These are phyloP conservation scores for Sceloporus undulatus DNA, from an alignment of 2,113 vertebrate genomes.

Conservation along the genomic window DNA sequence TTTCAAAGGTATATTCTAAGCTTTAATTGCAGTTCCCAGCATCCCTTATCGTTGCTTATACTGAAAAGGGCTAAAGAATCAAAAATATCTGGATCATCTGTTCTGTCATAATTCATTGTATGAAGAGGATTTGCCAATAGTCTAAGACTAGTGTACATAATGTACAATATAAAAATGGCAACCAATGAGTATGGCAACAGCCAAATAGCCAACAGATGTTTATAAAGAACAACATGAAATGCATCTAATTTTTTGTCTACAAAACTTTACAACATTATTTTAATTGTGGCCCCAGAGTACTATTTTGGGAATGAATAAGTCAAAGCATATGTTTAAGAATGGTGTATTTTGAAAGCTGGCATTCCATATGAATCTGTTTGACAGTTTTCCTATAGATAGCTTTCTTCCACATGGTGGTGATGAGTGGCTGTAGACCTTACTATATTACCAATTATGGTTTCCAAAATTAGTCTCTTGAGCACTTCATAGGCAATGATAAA, in stretches of 20 bases:
- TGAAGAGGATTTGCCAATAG: neutral
- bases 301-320: slow-evolving; percentile 64
- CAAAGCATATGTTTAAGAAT: slow-evolving; percentile 58
- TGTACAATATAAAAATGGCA: slow-evolving; percentile 40
- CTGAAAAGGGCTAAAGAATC: too few relatives aligned
- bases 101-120: neutral
- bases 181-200: slow-evolving; percentile 31
- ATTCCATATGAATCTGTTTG: slow-evolving; percentile 44
- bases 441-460: slow-evolving; percentile 50
- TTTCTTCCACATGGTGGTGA: slow-evolving; percentile 39
- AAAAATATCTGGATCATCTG: too few relatives aligned
- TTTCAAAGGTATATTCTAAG: too few relatives aligned
- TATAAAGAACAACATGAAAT: slow-evolving; percentile 65
- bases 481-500: neutral
- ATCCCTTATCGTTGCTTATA: too few relatives aligned
- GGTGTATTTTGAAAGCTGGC: slow-evolving; percentile 56
- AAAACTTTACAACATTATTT: slow-evolving; percentile 38
- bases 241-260: slow-evolving; percentile 49
- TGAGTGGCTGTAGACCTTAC: slow-evolving; percentile 48
- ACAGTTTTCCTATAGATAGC: slow-evolving; percentile 40
- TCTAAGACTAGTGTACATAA: neutral
- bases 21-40: too few relatives aligned
- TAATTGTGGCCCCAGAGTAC: slow-evolving; percentile 34
- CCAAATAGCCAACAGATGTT: slow-evolving; percentile 48
- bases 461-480: slow-evolving; percentile 53